These are phyloP conservation scores for Alligator mississippiensis DNA, from an alignment of 2,113 vertebrate species.

Conservation along the genomic window DNA sequence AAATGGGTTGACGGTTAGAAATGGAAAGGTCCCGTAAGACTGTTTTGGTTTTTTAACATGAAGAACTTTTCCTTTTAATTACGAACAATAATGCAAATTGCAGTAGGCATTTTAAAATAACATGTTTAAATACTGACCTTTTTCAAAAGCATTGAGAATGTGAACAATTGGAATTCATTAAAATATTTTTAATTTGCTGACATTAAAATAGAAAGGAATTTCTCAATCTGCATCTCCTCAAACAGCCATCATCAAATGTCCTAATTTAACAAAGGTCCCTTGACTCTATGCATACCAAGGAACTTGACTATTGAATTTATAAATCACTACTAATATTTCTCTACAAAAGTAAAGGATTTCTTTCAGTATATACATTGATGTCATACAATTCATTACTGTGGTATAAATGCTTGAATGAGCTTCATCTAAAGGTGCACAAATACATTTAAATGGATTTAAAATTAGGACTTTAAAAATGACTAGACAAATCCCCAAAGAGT, in stretches of 20 bases:
- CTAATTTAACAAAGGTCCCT: slow-evolving; percentile 46
- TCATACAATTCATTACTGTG: slow-evolving; percentile 46
- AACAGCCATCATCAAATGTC: slow-evolving; percentile 15
- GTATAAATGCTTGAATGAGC: slow-evolving; percentile 54
- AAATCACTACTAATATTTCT: slow-evolving; percentile 41
- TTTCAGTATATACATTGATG: slow-evolving; percentile 43
- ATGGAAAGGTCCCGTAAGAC: not conserved
- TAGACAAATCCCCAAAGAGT: not conserved
- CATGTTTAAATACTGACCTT: slow-evolving; percentile 58
- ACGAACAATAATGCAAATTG: slow-evolving; percentile 7
- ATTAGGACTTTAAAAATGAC: slow-evolving; percentile 45
- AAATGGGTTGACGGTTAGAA: slow-evolving; percentile 38
- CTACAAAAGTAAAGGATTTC: slow-evolving; percentile 42
- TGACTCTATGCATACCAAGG: slow-evolving; percentile 47
- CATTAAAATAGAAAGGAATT: slow-evolving; percentile 58
- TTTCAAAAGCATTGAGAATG: slow-evolving; percentile 56
- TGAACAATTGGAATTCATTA: slow-evolving; percentile 54
- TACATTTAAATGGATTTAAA: slow-evolving; percentile 56
- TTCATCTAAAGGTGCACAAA: slow-evolving; percentile 55
- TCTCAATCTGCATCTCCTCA: slow-evolving; percentile 41
- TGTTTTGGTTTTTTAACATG: not conserved
- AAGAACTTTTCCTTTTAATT: slow-evolving; percentile 24
- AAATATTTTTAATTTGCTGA: slow-evolving; percentile 68
- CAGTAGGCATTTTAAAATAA: slow-evolving; percentile 34
- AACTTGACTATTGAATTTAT: slow-evolving; percentile 49